A percentile compares a stretch with the other conserved stretches of the same genome.
phyloP scores from a whole-genome alignment of 2,888 invertebrate genomes.

The Liopterus haemorrhoidalis region DNA sequence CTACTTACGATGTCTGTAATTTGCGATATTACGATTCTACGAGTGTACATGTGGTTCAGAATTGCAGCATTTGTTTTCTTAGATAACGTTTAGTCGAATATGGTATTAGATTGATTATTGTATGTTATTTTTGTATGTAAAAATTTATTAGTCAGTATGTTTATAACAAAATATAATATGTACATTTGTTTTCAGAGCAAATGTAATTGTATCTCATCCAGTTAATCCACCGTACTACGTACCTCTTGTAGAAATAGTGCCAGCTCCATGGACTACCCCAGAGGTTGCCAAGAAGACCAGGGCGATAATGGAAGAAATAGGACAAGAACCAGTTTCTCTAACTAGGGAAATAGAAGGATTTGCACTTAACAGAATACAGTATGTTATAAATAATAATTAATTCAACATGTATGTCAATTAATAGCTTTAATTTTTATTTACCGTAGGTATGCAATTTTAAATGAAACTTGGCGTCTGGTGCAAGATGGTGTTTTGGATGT shows the following conservation, averaged over 20 bases:
- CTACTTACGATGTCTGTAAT: too few species aligned
- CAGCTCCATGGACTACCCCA: conserved; percentile 86
- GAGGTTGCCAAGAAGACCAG: conserved; percentile 69
- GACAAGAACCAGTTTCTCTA: conserved; percentile 84
- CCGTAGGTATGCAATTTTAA: conserved; percentile 85
- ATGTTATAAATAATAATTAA: conserved; percentile 21
- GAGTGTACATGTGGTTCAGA: too few species aligned
- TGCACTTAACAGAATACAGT: conserved; percentile 89
- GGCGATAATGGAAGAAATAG: conserved; percentile 77
- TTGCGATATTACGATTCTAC: too few species aligned
- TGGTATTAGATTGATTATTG: not conserved
- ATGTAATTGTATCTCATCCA: conserved; percentile 84
- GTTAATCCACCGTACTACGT: conserved; percentile 97
- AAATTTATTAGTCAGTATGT: not conserved
- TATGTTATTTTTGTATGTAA: too few species aligned
- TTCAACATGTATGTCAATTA: conserved; percentile 1
- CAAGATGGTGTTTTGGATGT: conserved; percentile 78
- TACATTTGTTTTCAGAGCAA: conserved; percentile 30
- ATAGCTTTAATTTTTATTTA: conserved; percentile 29
- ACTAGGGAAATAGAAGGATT: conserved; percentile 87
- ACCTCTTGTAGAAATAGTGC: conserved; percentile 88
- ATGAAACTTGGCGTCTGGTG: conserved; percentile 87
- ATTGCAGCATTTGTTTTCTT: too few species aligned
- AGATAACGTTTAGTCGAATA: too few species aligned
- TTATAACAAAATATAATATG: not conserved